Evolutionary conservation across 2,888 invertebrate genomes (phyloP).

Genomic region (Calliphora vomitoria): DNA sequence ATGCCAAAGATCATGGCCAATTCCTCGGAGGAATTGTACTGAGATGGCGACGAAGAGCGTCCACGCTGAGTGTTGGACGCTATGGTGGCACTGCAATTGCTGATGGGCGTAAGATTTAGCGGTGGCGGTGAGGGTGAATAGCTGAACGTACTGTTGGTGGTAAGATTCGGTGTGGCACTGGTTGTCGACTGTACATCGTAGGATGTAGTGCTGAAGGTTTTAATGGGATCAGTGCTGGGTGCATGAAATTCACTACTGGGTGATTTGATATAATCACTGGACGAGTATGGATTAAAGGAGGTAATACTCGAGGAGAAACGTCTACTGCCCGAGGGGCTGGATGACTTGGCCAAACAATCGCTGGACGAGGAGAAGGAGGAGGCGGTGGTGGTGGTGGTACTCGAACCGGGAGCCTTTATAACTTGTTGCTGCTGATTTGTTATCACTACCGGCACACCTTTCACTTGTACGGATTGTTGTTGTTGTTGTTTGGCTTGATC

Average conservation of each 20-base stretch:
- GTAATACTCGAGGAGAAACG: constrained; percentile 84
- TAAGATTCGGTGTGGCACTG: constrained; percentile 80
- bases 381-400: constrained; percentile 80
- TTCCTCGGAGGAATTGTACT: constrained; percentile 88
- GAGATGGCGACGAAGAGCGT: constrained; percentile 84
- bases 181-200: constrained; percentile 83
- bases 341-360: constrained; percentile 83
- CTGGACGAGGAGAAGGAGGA: constrained; percentile 83
- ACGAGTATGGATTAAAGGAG: constrained; percentile 84
- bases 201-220: constrained; percentile 84
- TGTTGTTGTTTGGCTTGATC: constrained; percentile 77
- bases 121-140: constrained; percentile 81
- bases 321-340: constrained; percentile 82
- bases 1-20: constrained; percentile 88
- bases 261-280: constrained; percentile 84
- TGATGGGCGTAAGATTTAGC: constrained; percentile 80
- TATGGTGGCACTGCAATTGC: constrained; percentile 72
- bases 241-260: constrained; percentile 84
- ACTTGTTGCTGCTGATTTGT: constrained; percentile 29
- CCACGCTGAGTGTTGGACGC: constrained; percentile 68
- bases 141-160: constrained; percentile 78
- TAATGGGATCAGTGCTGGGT: constrained; percentile 84
- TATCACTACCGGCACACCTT: constrained; percentile 31
- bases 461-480: constrained; percentile 73
- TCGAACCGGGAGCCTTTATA: constrained; percentile 71